A percentile compares a stretch with the other conserved stretches of the same genome.
phyloP scores from a whole-genome alignment of 2,113 vertebrate species.

The Craseonycteris thonglongyai region DNA sequence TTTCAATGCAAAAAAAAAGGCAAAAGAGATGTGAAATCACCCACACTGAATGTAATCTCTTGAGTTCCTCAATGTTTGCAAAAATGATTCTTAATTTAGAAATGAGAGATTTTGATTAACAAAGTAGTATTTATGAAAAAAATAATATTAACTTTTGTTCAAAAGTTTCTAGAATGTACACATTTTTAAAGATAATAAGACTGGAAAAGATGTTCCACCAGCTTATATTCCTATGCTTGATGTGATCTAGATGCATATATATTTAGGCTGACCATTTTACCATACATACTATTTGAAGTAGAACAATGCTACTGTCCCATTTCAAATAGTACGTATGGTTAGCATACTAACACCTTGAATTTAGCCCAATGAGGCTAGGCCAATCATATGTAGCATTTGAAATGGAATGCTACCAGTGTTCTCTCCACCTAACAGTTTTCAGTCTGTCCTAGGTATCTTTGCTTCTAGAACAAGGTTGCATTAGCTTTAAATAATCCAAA shows the following conservation, averaged over 20 bases:
- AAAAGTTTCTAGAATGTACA: slow-evolving; percentile 14
- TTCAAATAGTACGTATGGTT: too few species aligned
- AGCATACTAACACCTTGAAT: too few species aligned
- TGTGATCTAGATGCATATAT: not conserved
- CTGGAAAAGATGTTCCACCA: not conserved
- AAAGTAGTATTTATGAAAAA: slow-evolving; percentile 26
- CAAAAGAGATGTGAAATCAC: slow-evolving; percentile 61
- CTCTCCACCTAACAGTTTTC: too few species aligned
- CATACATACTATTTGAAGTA: too few species aligned
- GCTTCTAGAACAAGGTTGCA: too few species aligned
- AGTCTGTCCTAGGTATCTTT: too few species aligned
- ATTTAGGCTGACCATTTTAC: too few species aligned
- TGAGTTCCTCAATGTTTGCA: slow-evolving; percentile 59
- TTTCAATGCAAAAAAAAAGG: slow-evolving; percentile 65
- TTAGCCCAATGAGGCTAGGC: too few species aligned
- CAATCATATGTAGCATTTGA: too few species aligned
- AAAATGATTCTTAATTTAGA: slow-evolving; percentile 59
- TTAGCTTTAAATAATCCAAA: too few species aligned
- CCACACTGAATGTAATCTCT: slow-evolving; percentile 50
- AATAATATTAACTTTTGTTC: slow-evolving; percentile 34
- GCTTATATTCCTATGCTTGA: not conserved
- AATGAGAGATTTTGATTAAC: slow-evolving; percentile 41
- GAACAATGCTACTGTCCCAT: too few species aligned
- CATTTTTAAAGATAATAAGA: slow-evolving; percentile 16
- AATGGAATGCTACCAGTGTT: too few species aligned